A percentile compares a stretch with the other conserved stretches of the same genome.
These are phyloP conservation scores for Eleginops maclovinus DNA, from an alignment of 2,113 vertebrate genomes.

Conservation along the genomic window DNA sequence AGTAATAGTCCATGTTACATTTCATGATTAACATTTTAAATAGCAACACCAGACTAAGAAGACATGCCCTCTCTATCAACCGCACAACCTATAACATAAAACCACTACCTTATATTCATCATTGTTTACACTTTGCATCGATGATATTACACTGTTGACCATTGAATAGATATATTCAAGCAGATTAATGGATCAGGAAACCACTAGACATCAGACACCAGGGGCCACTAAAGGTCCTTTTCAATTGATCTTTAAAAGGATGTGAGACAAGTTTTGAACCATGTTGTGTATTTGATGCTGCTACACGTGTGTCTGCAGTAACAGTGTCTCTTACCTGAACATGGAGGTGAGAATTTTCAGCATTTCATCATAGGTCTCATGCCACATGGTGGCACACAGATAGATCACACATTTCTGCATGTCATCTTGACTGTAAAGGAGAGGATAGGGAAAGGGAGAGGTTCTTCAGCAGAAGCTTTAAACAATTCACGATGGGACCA, in stretches of 20 bases:
- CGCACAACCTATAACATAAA: too few relatives aligned
- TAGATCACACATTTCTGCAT: conserved; percentile 82
- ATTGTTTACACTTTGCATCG: too few relatives aligned
- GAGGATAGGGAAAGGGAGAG: background rate
- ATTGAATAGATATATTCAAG: too few relatives aligned
- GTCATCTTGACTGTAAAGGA: conserved; percentile 62
- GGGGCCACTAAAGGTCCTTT: background rate
- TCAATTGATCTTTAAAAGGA: background rate
- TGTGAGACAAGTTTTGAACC: background rate
- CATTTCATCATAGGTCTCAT: conserved; percentile 88
- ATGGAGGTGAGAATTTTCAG: conserved; percentile 87
- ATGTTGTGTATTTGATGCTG: background rate
- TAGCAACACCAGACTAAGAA: too few relatives aligned
- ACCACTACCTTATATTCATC: too few relatives aligned
- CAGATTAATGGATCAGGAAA: too few relatives aligned
- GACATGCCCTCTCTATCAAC: too few relatives aligned
- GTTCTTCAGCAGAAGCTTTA: background rate
- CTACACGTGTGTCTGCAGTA: background rate
- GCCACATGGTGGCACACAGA: conserved; percentile 89
- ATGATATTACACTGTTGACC: too few relatives aligned
- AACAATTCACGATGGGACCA: conserved; percentile 16
- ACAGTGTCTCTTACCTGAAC: conserved; percentile 80
- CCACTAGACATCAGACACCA: background rate
- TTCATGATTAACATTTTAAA: too few relatives aligned
- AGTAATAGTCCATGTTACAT: too few relatives aligned